A percentile compares a stretch with the other conserved stretches of the same genome.
These are phyloP conservation scores for Drosophila mojavensis DNA, from an alignment of 1,140 invertebrate species.

Conservation along the genomic window DNA sequence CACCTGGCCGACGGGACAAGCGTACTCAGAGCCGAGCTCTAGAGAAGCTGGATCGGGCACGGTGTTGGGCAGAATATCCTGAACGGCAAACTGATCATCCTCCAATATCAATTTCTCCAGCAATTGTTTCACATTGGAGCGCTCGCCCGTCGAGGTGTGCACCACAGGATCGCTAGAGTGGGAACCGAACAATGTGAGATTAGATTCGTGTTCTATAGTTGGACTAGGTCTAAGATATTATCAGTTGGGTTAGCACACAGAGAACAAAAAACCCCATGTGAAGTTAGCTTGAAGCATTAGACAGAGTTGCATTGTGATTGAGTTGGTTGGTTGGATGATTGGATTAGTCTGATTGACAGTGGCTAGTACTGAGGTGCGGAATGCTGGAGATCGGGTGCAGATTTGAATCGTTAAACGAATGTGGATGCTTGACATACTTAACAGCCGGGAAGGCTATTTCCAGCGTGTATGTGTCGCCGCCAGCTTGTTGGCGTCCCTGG, in stretches of 20 bases:
- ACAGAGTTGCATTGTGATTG: conserved; percentile 22
- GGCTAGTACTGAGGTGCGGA: conserved; percentile 53
- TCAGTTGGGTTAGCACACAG: conserved; percentile 48
- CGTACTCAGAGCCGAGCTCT: conserved; percentile 93
- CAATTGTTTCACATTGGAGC: conserved; percentile 91
- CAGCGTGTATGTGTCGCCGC: conserved; percentile 92
- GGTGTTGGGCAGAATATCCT: conserved; percentile 96
- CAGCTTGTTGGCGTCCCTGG: conserved; percentile 87
- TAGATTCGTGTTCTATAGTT: neutral
- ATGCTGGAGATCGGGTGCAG: conserved; percentile 48
- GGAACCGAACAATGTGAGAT: conserved; percentile 1
- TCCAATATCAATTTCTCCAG: conserved; percentile 95
- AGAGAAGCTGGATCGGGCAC: conserved; percentile 96
- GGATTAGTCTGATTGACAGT: conserved; percentile 27
- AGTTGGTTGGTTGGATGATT: conserved; percentile 27
- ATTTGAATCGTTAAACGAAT: conserved; percentile 41
- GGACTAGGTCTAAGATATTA: neutral
- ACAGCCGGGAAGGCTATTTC: conserved; percentile 95
- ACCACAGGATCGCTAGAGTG: conserved; percentile 93
- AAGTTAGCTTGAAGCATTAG: conserved; percentile 51
- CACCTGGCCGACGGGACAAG: conserved; percentile 96
- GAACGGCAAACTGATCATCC: conserved; percentile 96
- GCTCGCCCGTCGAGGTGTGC: conserved; percentile 93
- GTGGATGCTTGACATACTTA: conserved; percentile 89
- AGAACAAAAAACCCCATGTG: conserved; percentile 22